phyloP scores from a whole-genome alignment of 2,797 vertebrate genomes.

The Oreonectes daqikongensis region DNA sequence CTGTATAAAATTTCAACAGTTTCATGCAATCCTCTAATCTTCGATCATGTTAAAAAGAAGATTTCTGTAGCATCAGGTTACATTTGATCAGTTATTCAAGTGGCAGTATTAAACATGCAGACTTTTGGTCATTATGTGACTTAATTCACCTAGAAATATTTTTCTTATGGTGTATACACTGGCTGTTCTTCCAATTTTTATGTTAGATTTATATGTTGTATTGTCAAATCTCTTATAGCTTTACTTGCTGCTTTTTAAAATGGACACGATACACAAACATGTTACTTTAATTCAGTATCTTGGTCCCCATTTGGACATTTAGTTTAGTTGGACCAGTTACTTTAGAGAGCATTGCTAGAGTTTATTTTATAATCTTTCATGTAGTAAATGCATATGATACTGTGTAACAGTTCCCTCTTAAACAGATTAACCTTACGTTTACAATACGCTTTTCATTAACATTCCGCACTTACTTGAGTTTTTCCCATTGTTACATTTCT shows the following conservation, averaged over 20 bases:
- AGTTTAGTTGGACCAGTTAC: conserved; percentile 55
- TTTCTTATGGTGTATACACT: conserved; percentile 71
- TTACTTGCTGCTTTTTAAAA: conserved; percentile 50
- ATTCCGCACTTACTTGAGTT: conserved; percentile 28
- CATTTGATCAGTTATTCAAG: neutral
- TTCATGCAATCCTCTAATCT: conserved; percentile 1
- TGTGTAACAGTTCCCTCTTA: neutral
- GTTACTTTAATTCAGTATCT: conserved; percentile 35
- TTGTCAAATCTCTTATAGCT: conserved; percentile 53
- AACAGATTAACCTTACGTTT: conserved; percentile 9
- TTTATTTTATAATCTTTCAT: neutral
- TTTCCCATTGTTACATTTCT: neutral
- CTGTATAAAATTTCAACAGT: conserved; percentile 6
- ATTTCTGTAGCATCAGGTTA: neutral
- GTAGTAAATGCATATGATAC: neutral
- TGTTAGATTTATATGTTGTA: conserved; percentile 63
- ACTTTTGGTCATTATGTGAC: conserved; percentile 68
- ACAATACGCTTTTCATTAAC: conserved; percentile 8
- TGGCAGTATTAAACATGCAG: conserved; percentile 17
- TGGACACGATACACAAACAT: conserved; percentile 1
- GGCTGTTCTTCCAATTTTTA: conserved; percentile 65
- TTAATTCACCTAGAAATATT: conserved; percentile 70
- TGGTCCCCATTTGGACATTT: conserved; percentile 62
- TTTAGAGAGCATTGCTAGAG: neutral
- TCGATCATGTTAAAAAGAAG: neutral